Evolutionary conservation across 2,888 invertebrate species (phyloP).

Genomic region (Drosophila borborema): DNA sequence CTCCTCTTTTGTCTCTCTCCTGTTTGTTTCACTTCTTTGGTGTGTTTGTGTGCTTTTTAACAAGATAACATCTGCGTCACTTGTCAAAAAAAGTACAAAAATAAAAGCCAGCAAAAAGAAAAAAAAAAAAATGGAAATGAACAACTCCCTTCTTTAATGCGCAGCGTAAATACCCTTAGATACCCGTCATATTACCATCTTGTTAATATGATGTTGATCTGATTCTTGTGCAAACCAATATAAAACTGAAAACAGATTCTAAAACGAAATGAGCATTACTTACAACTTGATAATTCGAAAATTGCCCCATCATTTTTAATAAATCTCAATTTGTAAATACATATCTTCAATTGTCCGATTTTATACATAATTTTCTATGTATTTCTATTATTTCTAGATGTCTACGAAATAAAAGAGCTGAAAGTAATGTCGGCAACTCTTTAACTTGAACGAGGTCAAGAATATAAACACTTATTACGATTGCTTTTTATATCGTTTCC

Average conservation of each 20-base stretch:
- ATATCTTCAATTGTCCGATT: too few relatives aligned
- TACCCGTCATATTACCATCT: too few relatives aligned
- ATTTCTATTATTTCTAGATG: too few relatives aligned
- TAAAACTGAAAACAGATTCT: neutral
- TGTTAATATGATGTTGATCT: neutral
- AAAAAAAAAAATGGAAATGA: neutral
- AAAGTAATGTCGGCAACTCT: too few relatives aligned
- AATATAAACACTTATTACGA: neutral
- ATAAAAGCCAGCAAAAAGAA: neutral
- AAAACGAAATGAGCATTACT: neutral
- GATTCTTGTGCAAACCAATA: neutral
- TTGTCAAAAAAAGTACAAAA: conserved; percentile 51
- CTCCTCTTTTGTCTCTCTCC: conserved; percentile 41
- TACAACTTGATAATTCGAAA: too few relatives aligned
- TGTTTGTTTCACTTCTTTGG: conserved; percentile 55
- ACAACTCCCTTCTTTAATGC: neutral
- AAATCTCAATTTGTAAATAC: too few relatives aligned
- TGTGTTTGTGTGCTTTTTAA: conserved; percentile 69
- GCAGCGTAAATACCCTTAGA: neutral
- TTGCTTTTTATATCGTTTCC: neutral
- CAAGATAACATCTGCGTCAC: conserved; percentile 75
- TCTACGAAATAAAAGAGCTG: too few relatives aligned
- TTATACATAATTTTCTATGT: too few relatives aligned
- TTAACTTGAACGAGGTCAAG: neutral
- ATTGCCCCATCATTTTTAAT: too few relatives aligned